These are phyloP conservation scores for Tragulus kanchil DNA, from an alignment of 2,113 vertebrate genomes.

Conservation along the genomic window DNA sequence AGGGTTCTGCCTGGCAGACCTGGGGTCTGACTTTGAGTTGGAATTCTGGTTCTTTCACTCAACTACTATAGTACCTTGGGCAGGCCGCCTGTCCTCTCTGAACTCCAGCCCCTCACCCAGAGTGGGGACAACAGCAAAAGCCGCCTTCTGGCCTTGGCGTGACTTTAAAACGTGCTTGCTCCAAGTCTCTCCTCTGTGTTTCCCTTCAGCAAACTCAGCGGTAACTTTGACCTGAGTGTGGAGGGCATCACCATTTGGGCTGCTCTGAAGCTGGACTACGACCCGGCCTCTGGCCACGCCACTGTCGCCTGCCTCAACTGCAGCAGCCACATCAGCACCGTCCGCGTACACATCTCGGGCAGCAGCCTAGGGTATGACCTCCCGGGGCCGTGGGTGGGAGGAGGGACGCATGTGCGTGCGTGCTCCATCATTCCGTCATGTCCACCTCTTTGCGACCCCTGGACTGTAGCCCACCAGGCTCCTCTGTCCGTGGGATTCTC, in stretches of 20 bases:
- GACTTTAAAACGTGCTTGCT: no score
- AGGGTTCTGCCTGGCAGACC: background rate
- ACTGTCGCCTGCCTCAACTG: background rate
- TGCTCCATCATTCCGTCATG: background rate
- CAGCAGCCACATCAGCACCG: background rate
- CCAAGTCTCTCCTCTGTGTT: background rate
- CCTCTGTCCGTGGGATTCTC: background rate
- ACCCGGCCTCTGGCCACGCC: background rate
- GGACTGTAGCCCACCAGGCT: background rate
- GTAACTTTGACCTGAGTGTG: constrained; percentile 70
- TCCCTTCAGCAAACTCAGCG: constrained; percentile 63
- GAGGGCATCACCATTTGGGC: constrained; percentile 46
- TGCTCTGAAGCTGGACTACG: constrained; percentile 55
- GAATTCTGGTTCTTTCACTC: background rate
- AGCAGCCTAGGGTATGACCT: constrained; percentile 75
- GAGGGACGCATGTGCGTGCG: background rate
- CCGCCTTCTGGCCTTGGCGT: background rate
- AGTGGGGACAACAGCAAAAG: background rate
- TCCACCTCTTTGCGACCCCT: background rate
- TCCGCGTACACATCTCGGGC: background rate
- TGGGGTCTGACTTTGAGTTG: rapidly evolving
- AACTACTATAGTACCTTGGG: background rate
- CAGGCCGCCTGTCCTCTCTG: background rate
- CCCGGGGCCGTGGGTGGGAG: background rate
- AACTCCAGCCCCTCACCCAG: background rate